Evolutionary conservation across 2,888 invertebrate species (phyloP).

Genomic region (Drosophila nr. perissopoda): DNA sequence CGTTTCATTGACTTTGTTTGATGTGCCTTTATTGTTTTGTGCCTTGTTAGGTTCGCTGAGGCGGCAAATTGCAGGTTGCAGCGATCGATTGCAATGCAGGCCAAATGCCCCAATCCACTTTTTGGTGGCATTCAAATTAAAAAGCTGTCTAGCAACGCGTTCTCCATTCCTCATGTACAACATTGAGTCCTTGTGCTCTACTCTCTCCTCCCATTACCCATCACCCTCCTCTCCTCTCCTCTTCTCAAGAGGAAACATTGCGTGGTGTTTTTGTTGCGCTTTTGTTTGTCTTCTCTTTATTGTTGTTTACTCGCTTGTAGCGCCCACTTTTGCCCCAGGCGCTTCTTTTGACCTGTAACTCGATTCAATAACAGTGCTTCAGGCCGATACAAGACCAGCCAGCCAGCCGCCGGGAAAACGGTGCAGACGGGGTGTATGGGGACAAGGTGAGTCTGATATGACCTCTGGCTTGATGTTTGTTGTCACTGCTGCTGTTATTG

Average conservation of each 20-base stretch:
- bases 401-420: constrained; percentile 3
- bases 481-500: constrained; percentile 11
- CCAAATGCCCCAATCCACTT: constrained; percentile 24
- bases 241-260: not conserved
- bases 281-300: constrained; percentile 79
- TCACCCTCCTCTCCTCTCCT: not conserved
- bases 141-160: constrained; percentile 79
- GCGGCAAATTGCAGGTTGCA: constrained; percentile 79
- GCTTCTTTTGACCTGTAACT: constrained; percentile 78
- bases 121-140: constrained; percentile 72
- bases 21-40: constrained; percentile 12
- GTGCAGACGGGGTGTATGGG: not conserved
- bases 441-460: constrained; percentile 30
- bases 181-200: constrained; percentile 2
- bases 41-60: constrained; percentile 43
- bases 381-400: constrained; percentile 17
- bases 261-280: constrained; percentile 62
- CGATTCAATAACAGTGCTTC: constrained; percentile 67
- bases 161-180: constrained; percentile 71
- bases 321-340: constrained; percentile 62
- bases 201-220: not conserved
- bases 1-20: constrained; percentile 15
- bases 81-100: constrained; percentile 63
- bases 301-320: constrained; percentile 75
- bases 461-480: constrained; percentile 51